phyloP scores from a whole-genome alignment of 2,888 invertebrate genomes.

The Lycia hirtaria region DNA sequence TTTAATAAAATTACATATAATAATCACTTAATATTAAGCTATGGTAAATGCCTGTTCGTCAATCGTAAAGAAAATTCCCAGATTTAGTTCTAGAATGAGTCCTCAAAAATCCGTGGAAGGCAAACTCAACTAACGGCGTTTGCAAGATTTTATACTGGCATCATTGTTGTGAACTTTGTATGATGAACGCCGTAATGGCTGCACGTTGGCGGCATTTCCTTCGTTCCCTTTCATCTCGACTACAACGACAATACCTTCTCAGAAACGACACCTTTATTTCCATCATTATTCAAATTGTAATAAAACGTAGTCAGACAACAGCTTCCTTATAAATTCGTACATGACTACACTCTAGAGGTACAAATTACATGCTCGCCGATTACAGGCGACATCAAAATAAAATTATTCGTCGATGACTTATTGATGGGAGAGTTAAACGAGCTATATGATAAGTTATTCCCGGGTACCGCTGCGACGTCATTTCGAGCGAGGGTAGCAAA shows the following conservation, averaged over 20 bases:
- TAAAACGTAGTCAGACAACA: constrained; percentile 17
- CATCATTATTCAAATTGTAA: constrained; percentile 11
- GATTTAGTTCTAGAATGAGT: background rate
- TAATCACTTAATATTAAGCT: too few relatives aligned
- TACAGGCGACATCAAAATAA: constrained; percentile 58
- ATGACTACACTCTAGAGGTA: constrained; percentile 46
- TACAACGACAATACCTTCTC: constrained; percentile 20
- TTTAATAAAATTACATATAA: too few relatives aligned
- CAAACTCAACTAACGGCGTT: background rate
- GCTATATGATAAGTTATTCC: constrained; percentile 63
- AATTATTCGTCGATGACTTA: constrained; percentile 59
- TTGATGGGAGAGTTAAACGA: constrained; percentile 63
- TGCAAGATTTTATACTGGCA: constrained; percentile 4
- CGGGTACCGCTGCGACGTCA: constrained; percentile 56
- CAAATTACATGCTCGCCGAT: constrained; percentile 49
- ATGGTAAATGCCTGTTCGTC: too few relatives aligned
- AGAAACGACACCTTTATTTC: constrained; percentile 29
- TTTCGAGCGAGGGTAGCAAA: constrained; percentile 53
- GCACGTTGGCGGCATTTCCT: constrained; percentile 26
- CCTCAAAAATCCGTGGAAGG: background rate
- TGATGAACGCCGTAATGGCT: constrained; percentile 22
- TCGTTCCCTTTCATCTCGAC: constrained; percentile 33
- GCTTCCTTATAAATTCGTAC: constrained; percentile 39
- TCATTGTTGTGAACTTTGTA: constrained; percentile 8
- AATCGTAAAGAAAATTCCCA: too few relatives aligned